These are phyloP conservation scores for Varanus salvator DNA, from an alignment of 2,113 vertebrate species.

Conservation along the genomic window DNA sequence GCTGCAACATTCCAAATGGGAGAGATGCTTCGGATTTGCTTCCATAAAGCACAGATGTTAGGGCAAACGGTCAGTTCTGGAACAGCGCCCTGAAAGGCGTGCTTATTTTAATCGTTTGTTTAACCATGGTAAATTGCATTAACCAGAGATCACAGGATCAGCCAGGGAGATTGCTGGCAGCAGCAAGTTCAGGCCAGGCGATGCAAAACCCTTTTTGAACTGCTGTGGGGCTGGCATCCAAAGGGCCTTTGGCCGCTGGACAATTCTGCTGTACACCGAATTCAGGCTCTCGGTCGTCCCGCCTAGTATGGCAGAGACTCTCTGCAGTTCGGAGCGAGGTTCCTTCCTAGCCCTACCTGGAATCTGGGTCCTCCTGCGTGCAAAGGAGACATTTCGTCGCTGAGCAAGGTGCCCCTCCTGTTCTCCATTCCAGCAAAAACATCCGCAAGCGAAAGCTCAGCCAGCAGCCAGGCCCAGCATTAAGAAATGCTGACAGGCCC, in stretches of 20 bases:
- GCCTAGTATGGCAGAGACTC: too few relatives aligned
- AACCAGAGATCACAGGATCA: not conserved
- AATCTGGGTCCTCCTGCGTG: too few relatives aligned
- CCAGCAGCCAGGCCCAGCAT: too few relatives aligned
- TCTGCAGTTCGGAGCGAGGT: too few relatives aligned
- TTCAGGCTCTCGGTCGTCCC: too few relatives aligned
- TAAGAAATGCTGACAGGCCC: too few relatives aligned
- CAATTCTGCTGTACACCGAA: too few relatives aligned
- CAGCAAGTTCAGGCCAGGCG: not conserved
- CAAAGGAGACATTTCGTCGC: not conserved
- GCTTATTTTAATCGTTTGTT: not conserved
- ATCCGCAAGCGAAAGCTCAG: too few relatives aligned
- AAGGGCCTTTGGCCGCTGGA: too few relatives aligned
- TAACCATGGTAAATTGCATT: not conserved
- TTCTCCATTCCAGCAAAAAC: too few relatives aligned
- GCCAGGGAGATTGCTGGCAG: not conserved
- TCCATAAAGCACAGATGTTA: not conserved
- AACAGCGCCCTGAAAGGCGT: not conserved
- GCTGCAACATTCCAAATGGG: not conserved
- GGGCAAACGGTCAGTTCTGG: not conserved
- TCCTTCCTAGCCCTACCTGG: too few relatives aligned
- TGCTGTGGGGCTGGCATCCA: not conserved
- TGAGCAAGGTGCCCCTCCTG: too few relatives aligned
- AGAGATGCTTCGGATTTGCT: not conserved
- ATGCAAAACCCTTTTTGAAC: not conserved